Conservation (phyloP, 1,140 invertebrate species). For the Drosophila littoralis region DNA sequence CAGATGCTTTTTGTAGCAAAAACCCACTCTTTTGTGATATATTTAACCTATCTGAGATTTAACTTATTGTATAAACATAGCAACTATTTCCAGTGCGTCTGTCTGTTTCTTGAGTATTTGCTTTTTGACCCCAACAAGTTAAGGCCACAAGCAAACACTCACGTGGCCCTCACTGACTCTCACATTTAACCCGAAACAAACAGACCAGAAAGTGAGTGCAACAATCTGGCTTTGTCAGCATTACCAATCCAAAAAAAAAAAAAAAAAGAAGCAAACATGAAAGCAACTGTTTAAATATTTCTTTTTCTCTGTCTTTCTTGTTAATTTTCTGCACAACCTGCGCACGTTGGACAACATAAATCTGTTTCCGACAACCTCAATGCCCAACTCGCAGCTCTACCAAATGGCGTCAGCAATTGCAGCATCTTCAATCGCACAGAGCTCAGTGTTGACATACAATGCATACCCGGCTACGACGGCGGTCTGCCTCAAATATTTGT, state of each 20-base stretch:
- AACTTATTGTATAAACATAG: neutral
- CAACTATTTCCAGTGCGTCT: neutral
- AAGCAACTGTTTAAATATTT: neutral
- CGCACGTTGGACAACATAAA: slow-evolving; percentile 47
- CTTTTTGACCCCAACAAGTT: slow-evolving; percentile 68
- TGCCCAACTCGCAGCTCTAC: slow-evolving; percentile 86
- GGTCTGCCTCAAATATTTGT: slow-evolving; percentile 90
- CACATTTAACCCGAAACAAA: slow-evolving; percentile 16
- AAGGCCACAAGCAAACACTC: slow-evolving; percentile 60
- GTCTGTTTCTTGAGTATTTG: slow-evolving; percentile 48
- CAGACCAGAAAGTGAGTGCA: slow-evolving; percentile 23
- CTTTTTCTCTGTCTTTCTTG: slow-evolving; percentile 15
- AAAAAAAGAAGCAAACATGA: slow-evolving; percentile 16
- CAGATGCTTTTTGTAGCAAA: no score
- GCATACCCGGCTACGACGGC: slow-evolving; percentile 91
- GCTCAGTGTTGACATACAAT: slow-evolving; percentile 90
- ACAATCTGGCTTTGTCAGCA: no score
- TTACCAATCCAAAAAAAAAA: no score
- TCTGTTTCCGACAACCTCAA: slow-evolving; percentile 17
- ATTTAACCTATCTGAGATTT: neutral
- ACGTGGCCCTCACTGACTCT: slow-evolving; percentile 8
- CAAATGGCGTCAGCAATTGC: slow-evolving; percentile 90
- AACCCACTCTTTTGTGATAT: no score
- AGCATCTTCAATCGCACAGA: slow-evolving; percentile 89
- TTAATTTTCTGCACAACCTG: slow-evolving; percentile 61